Evolutionary conservation across 2,888 invertebrate species (phyloP), one percentile per base, ranked within the genome.

Genomic region (Stegophylla sp.): DNA sequence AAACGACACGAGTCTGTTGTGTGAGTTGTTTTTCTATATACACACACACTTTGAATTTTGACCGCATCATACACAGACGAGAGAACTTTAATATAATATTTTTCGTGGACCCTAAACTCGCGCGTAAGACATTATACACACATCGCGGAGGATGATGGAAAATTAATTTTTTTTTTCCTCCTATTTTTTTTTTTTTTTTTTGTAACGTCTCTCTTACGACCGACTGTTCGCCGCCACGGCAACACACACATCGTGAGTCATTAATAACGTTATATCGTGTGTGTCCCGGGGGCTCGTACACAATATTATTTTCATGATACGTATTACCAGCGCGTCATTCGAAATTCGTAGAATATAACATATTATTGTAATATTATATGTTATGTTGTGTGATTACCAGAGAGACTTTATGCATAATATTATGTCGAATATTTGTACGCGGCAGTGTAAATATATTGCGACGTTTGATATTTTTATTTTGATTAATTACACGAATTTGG

Each of bases 1-100:
- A 63, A 73, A 43, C 17, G 13, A 59, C 43, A 48, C 48, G 17
- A 20, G 34, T 20, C 34, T 20, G 74, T n/a, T n/a, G n/a, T n/a
- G n/a, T n/a, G 7, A 28, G 45, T 9, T 28, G 7, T 45, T 61
- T 26, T 48, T 48, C 61, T 43, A n/a, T n/a, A n/a, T n/a, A n/a
- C n/a, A n/a, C n/a, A n/a, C n/a, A 9, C n/a, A 26, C 28, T 59
- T 72, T 59, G 43, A 59, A 59, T 72, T n/a, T 43, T 59, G 59
- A 59, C 56, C 73, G 73, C 59, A 61, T 45, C n/a, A n/a, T 43
- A 73, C 72, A 56, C 72, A 26, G 59, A 45, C 59, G 73, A 73
- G 43, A 56, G 56, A 41, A 61, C 23, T 73, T 61, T 45, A 73
- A 73, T 59, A 61, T 45, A n/a, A 43, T 41, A 12, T 43, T 45